Percentiles rank a stretch among this genome's conserved stretches.
Conservation (phyloP, 1,140 invertebrate genomes). For the Pantala flavescens region DNA sequence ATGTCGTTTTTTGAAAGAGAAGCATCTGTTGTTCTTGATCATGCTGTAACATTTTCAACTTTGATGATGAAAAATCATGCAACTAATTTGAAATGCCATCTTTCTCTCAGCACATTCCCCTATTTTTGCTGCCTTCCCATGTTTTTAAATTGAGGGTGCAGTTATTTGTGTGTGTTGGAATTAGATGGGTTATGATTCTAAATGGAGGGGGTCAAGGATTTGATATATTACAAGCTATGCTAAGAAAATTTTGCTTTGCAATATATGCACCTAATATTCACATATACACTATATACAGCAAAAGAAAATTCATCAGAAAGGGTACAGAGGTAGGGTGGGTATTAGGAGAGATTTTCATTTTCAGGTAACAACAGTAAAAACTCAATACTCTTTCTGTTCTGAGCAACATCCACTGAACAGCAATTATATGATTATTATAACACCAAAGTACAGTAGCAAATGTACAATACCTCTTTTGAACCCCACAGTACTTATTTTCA, state of each 20-base stretch:
- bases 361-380: slow-evolving; percentile 23
- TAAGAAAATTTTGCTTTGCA: neutral
- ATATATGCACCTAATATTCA: slow-evolving; percentile 14
- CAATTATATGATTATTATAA: slow-evolving; percentile 21
- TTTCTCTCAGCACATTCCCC: neutral
- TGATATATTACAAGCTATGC: neutral
- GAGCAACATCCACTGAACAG: slow-evolving; percentile 24
- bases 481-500: slow-evolving; percentile 10
- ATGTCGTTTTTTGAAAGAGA: too few relatives aligned
- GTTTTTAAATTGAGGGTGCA: neutral
- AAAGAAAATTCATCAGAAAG: slow-evolving; percentile 13
- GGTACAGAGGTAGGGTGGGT: neutral
- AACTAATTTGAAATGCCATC: too few relatives aligned
- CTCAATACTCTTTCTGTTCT: slow-evolving; percentile 22
- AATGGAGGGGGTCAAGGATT: neutral
- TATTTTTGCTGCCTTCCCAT: neutral
- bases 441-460: slow-evolving; percentile 24
- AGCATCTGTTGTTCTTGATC: too few relatives aligned
- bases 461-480: slow-evolving; percentile 20
- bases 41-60: too few relatives aligned
- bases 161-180: neutral
- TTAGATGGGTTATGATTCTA: neutral
- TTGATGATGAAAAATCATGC: too few relatives aligned
- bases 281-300: slow-evolving; percentile 23
- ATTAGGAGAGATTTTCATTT: slow-evolving; percentile 9